Base-by-base conservation (phyloP, 92 coral and sea anemone genomes). In the Palythoa grandis region DNA sequence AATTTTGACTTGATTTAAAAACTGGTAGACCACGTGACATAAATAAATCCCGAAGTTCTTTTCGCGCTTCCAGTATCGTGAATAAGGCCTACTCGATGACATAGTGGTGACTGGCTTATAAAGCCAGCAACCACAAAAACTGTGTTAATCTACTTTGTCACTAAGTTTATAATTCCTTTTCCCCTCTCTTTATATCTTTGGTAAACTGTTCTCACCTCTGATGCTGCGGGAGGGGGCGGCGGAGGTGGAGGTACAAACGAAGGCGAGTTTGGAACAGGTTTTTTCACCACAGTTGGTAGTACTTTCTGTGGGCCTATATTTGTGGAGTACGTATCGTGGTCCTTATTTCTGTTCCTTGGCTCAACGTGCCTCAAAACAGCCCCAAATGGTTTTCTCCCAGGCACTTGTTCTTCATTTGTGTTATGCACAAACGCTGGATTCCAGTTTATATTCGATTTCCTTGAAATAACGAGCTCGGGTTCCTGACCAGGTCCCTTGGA, bases 301-400 rank as follows among this genome's bases (percentile, higher is more conserved):
- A 63, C n/a, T 63, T 63, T 61, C 43, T 53, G 79, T 20, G 8
- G 16, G n/a, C 61, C 37, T 52, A 19, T 43, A 15, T 23, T 22
- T 40, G 2, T 16, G 61, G 37, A n/a, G 23, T 56, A 76, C 40
- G 35, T 14, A 7, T 79, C 73, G 47, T 17, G 23, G 39, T 68
- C 60, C 10, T 67, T 80, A 35, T 22, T 43, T 20, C 48, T 65
- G 73, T 40, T 60, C 61, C 74, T 20, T 9, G 19, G 74, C 58
- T 63, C 70, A 12, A 80, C 85, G 48, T 70, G 85, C 35, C 74
- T 80, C 58, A 80, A 52, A 11, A 68, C 29, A 10, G 74, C 85
- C 47, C 85, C 73, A 23, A 80, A 80, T 60, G 74, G 75, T 53
- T 65, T 40, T 17, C 17, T 66, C 29, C 40, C 40, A 15, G 54